Percentiles rank a stretch among this genome's conserved stretches.
phyloP scores from a whole-genome alignment of 2,888 invertebrate species.

The Cristatella mucedo region DNA sequence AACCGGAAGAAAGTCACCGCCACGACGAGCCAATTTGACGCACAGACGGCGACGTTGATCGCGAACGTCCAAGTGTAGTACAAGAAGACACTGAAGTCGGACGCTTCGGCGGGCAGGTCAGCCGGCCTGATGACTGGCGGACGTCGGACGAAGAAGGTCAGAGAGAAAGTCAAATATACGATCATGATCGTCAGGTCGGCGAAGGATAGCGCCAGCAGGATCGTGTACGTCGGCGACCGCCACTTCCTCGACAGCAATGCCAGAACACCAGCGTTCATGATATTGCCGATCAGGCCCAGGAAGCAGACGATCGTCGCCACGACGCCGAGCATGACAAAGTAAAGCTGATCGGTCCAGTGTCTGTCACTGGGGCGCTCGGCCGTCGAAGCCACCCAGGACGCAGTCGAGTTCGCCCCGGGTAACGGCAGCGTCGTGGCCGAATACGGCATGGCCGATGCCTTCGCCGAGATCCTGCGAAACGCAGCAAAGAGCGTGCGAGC shows the following conservation, averaged over 20 bases:
- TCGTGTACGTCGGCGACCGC: background rate
- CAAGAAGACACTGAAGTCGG: background rate
- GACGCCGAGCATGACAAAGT: no score
- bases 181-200: slow-evolving; percentile 2
- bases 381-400: no score
- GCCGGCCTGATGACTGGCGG: background rate
- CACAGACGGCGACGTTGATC: background rate
- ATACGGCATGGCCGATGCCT: no score
- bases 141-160: background rate
- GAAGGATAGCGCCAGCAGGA: slow-evolving; percentile 1
- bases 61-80: slow-evolving; percentile 4
- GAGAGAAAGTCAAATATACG: background rate
- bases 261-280: background rate
- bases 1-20: slow-evolving; percentile 6
- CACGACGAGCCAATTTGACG: slow-evolving; percentile 4
- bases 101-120: background rate
- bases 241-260: slow-evolving; percentile 1
- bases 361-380: no score
- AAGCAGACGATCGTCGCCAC: background rate
- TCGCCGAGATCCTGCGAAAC: no score
- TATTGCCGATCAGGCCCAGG: background rate
- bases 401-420: no score
- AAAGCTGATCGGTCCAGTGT: no score
- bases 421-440: no score
- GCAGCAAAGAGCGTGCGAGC: no score